Base-by-base conservation (phyloP, 2,113 vertebrate species). In the Eonycteris spelaea region DNA sequence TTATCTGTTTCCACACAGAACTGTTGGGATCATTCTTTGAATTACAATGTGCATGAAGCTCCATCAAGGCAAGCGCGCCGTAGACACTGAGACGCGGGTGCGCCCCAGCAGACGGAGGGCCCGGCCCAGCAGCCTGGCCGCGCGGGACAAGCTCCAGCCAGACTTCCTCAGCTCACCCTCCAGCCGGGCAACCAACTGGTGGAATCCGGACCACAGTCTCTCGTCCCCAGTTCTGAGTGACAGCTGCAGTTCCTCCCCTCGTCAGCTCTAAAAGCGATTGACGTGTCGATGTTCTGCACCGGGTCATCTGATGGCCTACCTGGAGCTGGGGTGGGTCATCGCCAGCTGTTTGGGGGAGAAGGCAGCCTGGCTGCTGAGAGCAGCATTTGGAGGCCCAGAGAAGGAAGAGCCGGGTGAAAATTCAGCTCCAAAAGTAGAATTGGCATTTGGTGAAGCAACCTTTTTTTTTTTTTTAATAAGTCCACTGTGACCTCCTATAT, bases 111-210 rank as follows among this genome's bases (percentile, higher is more conserved):
- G 80, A 43, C 3, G 10, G 9, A n/a, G n/a, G n/a, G n/a, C n/a
- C 2, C 30, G 21, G 11, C 38, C 53, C 53, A 4, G 4, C 35
- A 14, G 16, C 26, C 38, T 35, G 45, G 7, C 6, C 3, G 43
- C 21, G 35, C 2, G 6, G 24, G 19, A 19, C 12, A 43, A 12
- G 19, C 4, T 2, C 28, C 28, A 3, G 11, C 15, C 13, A 0
- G 2, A 24, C 7, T 6, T 12, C 38, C 0, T 22, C 1, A 28
- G 15, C 4, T 12, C 2, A 0, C 16, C 7, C 33, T 45, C 9
- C 0, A 71, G 24, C 35, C 26, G 33, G 80, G 18, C 7, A 6
- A 11, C 12, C 48, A 7, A 0, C 7, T 0, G 0, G 19, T 55
- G 43, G 38, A 7, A 73, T 10, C 24, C 26, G 51, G 51, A 61